A percentile compares a stretch with the other conserved stretches of the same genome.
Evolutionary conservation across 2,888 invertebrate genomes (phyloP).

Genomic region (Lycia hirtaria): DNA sequence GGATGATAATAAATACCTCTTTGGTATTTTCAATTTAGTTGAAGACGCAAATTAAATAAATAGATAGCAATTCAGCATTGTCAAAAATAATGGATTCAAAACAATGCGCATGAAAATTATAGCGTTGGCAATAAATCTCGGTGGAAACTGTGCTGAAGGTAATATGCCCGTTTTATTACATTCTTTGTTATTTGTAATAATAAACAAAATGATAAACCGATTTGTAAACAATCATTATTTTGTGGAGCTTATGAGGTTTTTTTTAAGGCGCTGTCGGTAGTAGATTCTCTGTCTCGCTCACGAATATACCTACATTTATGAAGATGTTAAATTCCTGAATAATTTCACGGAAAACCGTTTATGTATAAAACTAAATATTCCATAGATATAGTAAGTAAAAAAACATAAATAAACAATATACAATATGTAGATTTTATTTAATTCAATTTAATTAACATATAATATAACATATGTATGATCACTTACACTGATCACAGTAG

Average conservation of each 20-base stretch:
- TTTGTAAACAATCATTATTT: neutral
- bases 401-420: too few species aligned
- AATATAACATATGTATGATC: too few species aligned
- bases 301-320: neutral
- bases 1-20: too few species aligned
- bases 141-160: neutral
- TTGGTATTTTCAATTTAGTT: neutral
- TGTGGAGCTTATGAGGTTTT: too few species aligned
- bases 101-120: slow-evolving; percentile 9
- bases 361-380: too few species aligned
- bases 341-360: too few species aligned
- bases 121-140: neutral
- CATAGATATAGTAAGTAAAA: too few species aligned
- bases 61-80: slow-evolving; percentile 6
- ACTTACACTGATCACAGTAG: too few species aligned
- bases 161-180: slow-evolving; percentile 1
- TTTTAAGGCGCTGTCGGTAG: neutral
- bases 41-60: neutral
- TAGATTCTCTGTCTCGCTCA: neutral
- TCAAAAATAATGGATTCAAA: slow-evolving; percentile 10
- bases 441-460: too few species aligned
- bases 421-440: too few species aligned
- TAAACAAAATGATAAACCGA: neutral
- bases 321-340: neutral
- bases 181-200: slow-evolving; percentile 8